Evolutionary conservation across 2,113 vertebrate genomes (phyloP).

Genomic region (Atrichornis clamosus): DNA sequence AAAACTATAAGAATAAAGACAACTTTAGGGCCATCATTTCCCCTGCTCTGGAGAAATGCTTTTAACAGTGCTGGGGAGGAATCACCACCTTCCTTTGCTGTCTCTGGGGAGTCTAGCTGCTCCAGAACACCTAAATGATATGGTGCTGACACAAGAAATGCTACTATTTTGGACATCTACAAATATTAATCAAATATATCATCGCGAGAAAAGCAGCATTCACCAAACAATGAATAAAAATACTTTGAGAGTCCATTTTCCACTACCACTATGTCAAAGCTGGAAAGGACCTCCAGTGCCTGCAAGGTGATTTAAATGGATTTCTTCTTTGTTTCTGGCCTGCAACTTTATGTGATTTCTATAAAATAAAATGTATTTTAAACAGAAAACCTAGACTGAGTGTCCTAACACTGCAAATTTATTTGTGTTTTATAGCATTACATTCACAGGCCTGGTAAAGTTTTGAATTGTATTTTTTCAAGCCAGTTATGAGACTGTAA

Average conservation of each 20-base stretch:
- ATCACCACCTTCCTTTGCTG: not conserved
- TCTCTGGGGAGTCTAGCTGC: not conserved
- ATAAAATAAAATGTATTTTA: not conserved
- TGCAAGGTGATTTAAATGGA: not conserved
- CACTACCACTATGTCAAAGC: not conserved
- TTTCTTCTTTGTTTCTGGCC: conserved; percentile 11
- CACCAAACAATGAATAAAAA: not conserved
- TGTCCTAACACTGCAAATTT: not conserved
- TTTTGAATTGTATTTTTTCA: conserved; percentile 18
- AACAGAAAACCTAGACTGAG: not conserved
- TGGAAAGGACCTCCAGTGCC: not conserved
- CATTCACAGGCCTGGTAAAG: not conserved
- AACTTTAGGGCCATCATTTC: not conserved
- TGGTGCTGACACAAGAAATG: not conserved
- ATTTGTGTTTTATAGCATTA: conserved; percentile 25
- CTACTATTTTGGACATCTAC: not conserved
- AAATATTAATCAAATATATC: not conserved
- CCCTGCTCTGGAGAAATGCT: not conserved
- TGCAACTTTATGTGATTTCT: not conserved
- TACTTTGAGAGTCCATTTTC: not conserved
- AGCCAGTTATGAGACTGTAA: conserved; percentile 35
- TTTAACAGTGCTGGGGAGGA: not conserved
- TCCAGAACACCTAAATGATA: not conserved
- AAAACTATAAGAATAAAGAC: not conserved
- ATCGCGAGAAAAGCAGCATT: not conserved